These are phyloP conservation scores for Pao palembangensis DNA, from an alignment of 2,113 vertebrate species.

Conservation along the genomic window DNA sequence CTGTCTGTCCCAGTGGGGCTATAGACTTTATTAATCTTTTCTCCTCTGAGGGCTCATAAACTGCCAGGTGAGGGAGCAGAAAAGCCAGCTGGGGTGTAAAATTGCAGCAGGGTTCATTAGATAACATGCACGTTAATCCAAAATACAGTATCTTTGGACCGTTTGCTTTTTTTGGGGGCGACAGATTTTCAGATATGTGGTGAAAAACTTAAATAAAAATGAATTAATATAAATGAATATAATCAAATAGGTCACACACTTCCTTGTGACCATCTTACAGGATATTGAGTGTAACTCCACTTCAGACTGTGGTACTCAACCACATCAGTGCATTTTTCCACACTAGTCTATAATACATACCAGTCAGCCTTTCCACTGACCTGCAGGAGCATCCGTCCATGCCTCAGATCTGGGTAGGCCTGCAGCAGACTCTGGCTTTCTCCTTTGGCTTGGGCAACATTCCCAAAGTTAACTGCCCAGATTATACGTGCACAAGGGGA, in stretches of 20 bases:
- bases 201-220: background rate
- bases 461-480: slow-evolving; percentile 58
- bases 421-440: slow-evolving; percentile 20
- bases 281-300: background rate
- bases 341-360: too few relatives aligned
- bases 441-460: slow-evolving; percentile 44
- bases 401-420: slow-evolving; percentile 13
- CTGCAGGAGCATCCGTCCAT: background rate
- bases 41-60: slow-evolving; percentile 50
- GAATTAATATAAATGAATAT: background rate
- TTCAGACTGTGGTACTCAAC: too few relatives aligned
- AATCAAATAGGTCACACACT: background rate
- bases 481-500: slow-evolving; percentile 51
- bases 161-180: background rate
- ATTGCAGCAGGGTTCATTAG: slow-evolving; percentile 7
- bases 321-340: too few relatives aligned
- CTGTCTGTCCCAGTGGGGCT: slow-evolving; percentile 50
- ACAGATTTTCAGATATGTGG: background rate
- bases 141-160: background rate
- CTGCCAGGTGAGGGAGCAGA: slow-evolving; percentile 33
- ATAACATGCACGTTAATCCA: background rate
- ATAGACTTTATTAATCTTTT: slow-evolving; percentile 66
- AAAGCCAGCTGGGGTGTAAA: slow-evolving; percentile 10
- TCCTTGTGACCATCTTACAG: background rate
- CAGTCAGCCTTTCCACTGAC: background rate